phyloP scores from a whole-genome alignment of 2,888 invertebrate species.

The Trypoxylon attenuatum region DNA sequence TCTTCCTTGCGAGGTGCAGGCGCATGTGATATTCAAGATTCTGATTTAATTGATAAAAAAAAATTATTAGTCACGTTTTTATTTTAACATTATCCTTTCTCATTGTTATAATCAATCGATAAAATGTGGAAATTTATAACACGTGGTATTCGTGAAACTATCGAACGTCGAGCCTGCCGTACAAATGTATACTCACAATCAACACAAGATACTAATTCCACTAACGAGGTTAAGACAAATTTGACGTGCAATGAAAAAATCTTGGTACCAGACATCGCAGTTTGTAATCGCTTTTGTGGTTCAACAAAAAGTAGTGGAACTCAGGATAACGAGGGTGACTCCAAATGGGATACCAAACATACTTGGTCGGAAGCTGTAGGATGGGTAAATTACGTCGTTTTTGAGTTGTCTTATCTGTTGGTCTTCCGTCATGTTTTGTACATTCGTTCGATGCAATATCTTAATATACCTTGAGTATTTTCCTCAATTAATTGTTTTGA shows the following conservation, averaged over 20 bases:
- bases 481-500: too few relatives aligned
- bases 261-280: constrained; percentile 47
- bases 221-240: constrained; percentile 55
- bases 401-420: too few relatives aligned
- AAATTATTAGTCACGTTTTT: background rate
- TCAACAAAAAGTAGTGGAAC: constrained; percentile 52
- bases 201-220: constrained; percentile 49
- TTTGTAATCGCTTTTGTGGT: constrained; percentile 53
- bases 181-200: constrained; percentile 67
- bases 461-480: too few relatives aligned
- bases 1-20: constrained; percentile 16
- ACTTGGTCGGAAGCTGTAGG: constrained; percentile 68
- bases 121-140: constrained; percentile 70
- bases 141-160: constrained; percentile 66
- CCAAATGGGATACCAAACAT: constrained; percentile 64
- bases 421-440: background rate
- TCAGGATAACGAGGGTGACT: constrained; percentile 54
- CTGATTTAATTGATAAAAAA: background rate
- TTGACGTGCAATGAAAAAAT: constrained; percentile 53
- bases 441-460: background rate
- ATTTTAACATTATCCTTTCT: constrained; percentile 1
- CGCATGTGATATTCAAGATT: constrained; percentile 3
- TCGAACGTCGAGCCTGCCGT: constrained; percentile 65
- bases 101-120: background rate
- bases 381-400: constrained; percentile 60